Evolutionary conservation across 2,797 vertebrate species (phyloP), one percentile per base, ranked within the genome.

Genomic region (Bufotes viridis): DNA sequence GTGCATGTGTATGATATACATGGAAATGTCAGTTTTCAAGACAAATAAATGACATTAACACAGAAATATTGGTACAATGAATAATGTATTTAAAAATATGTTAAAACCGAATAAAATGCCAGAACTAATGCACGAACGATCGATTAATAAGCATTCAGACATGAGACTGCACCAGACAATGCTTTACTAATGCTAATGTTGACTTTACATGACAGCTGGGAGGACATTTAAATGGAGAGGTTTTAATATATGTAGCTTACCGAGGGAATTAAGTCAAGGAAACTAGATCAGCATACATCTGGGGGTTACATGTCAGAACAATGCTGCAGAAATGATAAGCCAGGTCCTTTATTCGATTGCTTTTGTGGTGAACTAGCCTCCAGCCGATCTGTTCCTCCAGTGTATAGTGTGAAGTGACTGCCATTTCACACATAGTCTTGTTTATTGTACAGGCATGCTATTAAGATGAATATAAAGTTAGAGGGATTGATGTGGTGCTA

Each of bases 171-270:
- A 49, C 80, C 7, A 65, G 80, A 67, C 60, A 81, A 63, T 81
- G 80, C 60, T 49, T 81, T 81, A 24, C 60, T 24, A 65, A 81
- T 65, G 34, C 60, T 51, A 65, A 81, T 65, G 34, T 24, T 67
- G 61, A 67, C 67, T 81, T 81, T 67, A 65, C 61, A 65, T 81
- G 80, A 81, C 80, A 81, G 80, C 80, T 81, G 80, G 80, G 79
- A 42, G 60, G 42, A 65, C 79, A 51, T 49, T 49, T 63, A 65
- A 22, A 81, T 81, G 29, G 20, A 80, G 55, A 34, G 58, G 22
- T 42, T 63, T 67, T 82, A 69, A 51, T 82, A 18, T 70, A 70
- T 82, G 49, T 70, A 82, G 81, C 65, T 82, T 57, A 69, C 65
- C 20, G 51, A 82, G 15, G 65, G 65, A 69, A 70, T 82, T 82